A percentile compares a stretch with the other conserved stretches of the same genome.
Evolutionary conservation across 1,140 invertebrate species (phyloP).

Genomic region (Zaprionus capensis): DNA sequence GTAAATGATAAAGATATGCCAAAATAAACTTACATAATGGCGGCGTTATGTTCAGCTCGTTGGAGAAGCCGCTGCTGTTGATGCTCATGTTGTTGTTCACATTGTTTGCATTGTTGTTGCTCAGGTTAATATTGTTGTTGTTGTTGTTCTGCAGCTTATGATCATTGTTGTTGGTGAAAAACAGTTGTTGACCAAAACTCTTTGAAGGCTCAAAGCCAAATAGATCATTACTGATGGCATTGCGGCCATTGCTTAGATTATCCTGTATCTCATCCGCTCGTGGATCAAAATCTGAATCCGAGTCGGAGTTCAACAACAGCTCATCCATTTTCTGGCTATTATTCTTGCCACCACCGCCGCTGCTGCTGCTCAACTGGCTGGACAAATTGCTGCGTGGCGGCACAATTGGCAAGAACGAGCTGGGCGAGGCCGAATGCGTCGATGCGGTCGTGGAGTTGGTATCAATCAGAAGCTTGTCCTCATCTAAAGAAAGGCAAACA

Average conservation of each 20-base stretch:
- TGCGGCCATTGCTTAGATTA: constrained; percentile 73
- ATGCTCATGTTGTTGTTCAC: constrained; percentile 65
- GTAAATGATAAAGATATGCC: neutral
- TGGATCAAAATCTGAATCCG: constrained; percentile 92
- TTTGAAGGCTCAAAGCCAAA: constrained; percentile 82
- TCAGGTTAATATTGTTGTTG: constrained; percentile 46
- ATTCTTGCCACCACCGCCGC: constrained; percentile 84
- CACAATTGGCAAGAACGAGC: constrained; percentile 86
- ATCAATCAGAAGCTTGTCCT: constrained; percentile 81
- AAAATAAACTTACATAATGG: constrained; percentile 87
- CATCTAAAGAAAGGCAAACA: constrained; percentile 66
- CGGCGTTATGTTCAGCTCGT: constrained; percentile 84
- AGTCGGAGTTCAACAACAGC: constrained; percentile 91
- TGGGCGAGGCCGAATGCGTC: constrained; percentile 67
- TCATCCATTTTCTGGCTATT: constrained; percentile 92
- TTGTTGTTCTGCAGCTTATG: constrained; percentile 74
- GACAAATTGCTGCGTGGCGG: constrained; percentile 88
- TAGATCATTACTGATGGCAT: constrained; percentile 80
- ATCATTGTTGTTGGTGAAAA: constrained; percentile 71
- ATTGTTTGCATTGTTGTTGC: constrained; percentile 52
- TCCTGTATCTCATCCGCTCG: constrained; percentile 88
- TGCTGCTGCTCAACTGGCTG: constrained; percentile 84
- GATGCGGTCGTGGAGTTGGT: constrained; percentile 76
- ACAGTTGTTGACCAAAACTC: constrained; percentile 84
- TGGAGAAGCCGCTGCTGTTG: constrained; percentile 75